A percentile compares a stretch with the other conserved stretches of the same genome.
Conservation (phyloP, 2,888 invertebrate genomes). For the Phorcus lineatus region DNA sequence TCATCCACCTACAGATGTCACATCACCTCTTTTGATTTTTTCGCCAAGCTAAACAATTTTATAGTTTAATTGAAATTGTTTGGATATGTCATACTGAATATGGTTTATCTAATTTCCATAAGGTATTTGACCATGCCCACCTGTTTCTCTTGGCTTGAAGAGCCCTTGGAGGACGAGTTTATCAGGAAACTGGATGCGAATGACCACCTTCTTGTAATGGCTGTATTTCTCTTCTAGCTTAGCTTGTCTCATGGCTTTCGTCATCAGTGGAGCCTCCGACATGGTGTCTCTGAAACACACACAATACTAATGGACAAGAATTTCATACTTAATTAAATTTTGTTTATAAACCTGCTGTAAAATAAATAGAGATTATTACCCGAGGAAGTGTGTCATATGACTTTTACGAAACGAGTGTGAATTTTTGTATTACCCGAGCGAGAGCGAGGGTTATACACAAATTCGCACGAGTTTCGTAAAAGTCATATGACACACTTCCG, state of each 20-base stretch:
- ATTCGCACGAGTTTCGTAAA: no score
- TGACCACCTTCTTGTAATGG: conserved; percentile 85
- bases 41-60: no score
- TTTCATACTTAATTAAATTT: background rate
- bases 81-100: no score
- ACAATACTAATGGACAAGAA: background rate
- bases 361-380: no score
- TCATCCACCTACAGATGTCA: no score
- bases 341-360: background rate
- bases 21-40: no score
- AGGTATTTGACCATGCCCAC: conserved; percentile 43
- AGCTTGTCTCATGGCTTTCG: conserved; percentile 80
- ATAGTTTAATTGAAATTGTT: no score
- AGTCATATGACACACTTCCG: no score
- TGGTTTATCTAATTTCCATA: background rate
- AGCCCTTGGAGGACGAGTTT: conserved; percentile 89
- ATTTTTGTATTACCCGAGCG: no score
- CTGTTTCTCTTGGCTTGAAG: conserved; percentile 86
- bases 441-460: no score
- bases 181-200: conserved; percentile 91
- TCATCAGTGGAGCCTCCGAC: conserved; percentile 80
- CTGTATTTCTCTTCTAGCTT: conserved; percentile 81
- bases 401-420: no score
- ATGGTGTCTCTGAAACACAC: background rate
- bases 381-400: no score